Conservation (phyloP, 1,140 invertebrate species). For the Procambarus virginalis region DNA sequence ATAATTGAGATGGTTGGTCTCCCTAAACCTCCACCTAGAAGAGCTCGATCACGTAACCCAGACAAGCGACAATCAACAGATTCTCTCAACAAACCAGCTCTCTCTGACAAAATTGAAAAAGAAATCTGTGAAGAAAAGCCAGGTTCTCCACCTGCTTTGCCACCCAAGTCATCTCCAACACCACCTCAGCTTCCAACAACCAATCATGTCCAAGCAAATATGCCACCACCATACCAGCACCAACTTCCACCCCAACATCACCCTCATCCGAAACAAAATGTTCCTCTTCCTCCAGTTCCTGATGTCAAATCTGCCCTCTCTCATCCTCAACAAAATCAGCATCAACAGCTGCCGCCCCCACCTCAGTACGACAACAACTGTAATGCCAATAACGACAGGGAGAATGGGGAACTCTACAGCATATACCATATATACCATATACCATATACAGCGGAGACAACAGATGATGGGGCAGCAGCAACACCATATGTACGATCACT, state of each 20-base stretch:
- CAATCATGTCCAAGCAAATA: conserved; percentile 15
- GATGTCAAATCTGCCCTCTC: conserved; percentile 26
- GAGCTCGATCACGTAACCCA: conserved; percentile 64
- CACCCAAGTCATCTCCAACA: conserved; percentile 54
- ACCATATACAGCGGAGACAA: conserved; percentile 64
- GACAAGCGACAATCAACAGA: conserved; percentile 70
- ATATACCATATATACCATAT: too few relatives aligned
- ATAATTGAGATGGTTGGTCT: conserved; percentile 69
- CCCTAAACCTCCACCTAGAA: conserved; percentile 55
- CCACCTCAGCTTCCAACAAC: conserved; percentile 45
- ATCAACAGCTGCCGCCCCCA: conserved; percentile 17
- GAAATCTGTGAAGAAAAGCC: conserved; percentile 57
- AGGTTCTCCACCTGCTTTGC: conserved; percentile 47
- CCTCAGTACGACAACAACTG: conserved; percentile 18
- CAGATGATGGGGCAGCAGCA: conserved; percentile 45
- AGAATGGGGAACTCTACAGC: conserved; percentile 62
- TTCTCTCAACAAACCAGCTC: conserved; percentile 66
- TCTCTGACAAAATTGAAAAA: conserved; percentile 60
- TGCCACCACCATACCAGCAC: conserved; percentile 24
- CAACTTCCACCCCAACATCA: conserved; percentile 51
- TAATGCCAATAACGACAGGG: conserved; percentile 46
- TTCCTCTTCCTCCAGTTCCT: conserved; percentile 1
- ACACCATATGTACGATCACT: conserved; percentile 42
- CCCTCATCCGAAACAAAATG: conserved; percentile 48
- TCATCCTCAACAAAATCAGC: conserved; percentile 25